Evolutionary conservation across 2,113 vertebrate genomes (phyloP), one percentile per base, ranked within the genome.

Genomic region (Rhodinocichla rosea): DNA sequence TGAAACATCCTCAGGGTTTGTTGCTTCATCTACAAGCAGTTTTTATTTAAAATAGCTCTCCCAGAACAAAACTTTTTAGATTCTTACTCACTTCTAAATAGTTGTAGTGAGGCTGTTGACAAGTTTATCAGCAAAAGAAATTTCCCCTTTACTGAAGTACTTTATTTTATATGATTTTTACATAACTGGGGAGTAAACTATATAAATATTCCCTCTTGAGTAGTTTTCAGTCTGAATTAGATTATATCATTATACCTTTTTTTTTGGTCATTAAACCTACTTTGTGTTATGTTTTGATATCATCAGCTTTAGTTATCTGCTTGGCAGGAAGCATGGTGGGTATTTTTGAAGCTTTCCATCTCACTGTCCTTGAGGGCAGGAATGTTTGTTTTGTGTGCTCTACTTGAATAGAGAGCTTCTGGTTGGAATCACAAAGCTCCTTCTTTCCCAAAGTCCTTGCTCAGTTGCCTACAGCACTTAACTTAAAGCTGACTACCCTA

Each of bases 1-100:
- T 71, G 68, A 95, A 90, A 89, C 2, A 3, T 74, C 65, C 93
- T 94, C 90, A 92, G 96, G 94, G 90, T 92, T 96, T 95, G 39
- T 86, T 0, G 0, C 33, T 94, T 94, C 17, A 15, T 69, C 33
- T 88, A 20, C 42, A 47, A 70, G 52, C 40, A 40, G n/a, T 55
- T 93, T 74, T 81, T 44, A 50, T 70, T 83, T 92, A 70, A 92
- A 86, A 23, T 33, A 73, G 20, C 39, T 81, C 22, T 77, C 16
- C 44, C 39, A 63, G 68, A 95, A 67, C 52, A 88, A 85, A 90
- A 56, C 22, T 79, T 35, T 75, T 40, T 6, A 13, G 68, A 35
- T 65, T 90, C 55, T 50, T 73, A 50, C 18, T 77, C 5, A 5
- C 15, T 83, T 53, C 5, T 14, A 49, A 83, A 13, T 49, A 79